These are phyloP conservation scores for Mythimna albipuncta DNA, from an alignment of 2,888 invertebrate genomes.

Conservation along the genomic window DNA sequence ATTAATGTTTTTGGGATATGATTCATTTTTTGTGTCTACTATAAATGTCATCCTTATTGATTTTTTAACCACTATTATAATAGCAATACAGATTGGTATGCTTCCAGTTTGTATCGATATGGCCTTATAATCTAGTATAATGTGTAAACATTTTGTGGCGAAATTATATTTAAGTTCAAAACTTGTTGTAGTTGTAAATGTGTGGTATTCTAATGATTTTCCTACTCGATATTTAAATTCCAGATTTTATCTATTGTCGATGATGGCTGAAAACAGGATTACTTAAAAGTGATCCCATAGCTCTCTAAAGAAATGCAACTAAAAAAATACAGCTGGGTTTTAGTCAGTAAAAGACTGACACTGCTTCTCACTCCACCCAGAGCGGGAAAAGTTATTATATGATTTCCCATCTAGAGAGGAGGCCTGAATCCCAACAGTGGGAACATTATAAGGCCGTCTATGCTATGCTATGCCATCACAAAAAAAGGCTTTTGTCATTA, in stretches of 20 bases:
- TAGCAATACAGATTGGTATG: neutral
- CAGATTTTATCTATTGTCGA: neutral
- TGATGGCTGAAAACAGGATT: neutral
- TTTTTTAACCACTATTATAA: conserved; percentile 1
- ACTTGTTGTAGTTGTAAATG: neutral
- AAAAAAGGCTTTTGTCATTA: too few relatives aligned
- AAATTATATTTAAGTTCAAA: neutral
- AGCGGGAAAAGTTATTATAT: too few relatives aligned
- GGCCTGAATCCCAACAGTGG: too few relatives aligned
- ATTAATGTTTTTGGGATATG: conserved; percentile 40
- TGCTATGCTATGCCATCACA: too few relatives aligned
- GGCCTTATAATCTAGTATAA: neutral
- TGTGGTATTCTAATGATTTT: too few relatives aligned
- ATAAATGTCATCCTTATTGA: conserved; percentile 30
- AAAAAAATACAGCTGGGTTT: too few relatives aligned
- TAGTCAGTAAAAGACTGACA: too few relatives aligned
- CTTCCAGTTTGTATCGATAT: neutral
- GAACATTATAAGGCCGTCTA: too few relatives aligned
- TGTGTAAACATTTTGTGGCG: neutral
- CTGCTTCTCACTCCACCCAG: too few relatives aligned
- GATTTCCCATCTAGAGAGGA: too few relatives aligned
- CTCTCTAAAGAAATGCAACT: too few relatives aligned
- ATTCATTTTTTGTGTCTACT: conserved; percentile 34
- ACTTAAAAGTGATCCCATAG: too few relatives aligned
- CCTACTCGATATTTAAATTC: neutral